Evolutionary conservation across 2,113 vertebrate genomes (phyloP).

Genomic region (Pelodiscus sinensis): DNA sequence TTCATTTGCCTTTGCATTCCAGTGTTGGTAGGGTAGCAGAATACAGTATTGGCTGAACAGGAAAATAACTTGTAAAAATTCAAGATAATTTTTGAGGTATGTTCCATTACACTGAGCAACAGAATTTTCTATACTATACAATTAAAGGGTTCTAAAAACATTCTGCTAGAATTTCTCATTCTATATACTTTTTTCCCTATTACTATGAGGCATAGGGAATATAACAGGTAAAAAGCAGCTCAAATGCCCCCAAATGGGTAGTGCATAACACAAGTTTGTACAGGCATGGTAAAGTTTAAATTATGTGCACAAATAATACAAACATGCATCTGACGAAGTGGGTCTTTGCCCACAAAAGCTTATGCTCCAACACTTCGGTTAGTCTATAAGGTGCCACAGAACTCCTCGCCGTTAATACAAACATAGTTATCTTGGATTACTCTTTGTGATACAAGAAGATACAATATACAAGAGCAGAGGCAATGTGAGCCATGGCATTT

Average conservation of each 20-base stretch:
- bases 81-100: not conserved
- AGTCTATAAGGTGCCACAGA: no score
- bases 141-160: not conserved
- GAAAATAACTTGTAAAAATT: not conserved
- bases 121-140: not conserved
- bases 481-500: not conserved
- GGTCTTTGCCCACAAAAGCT: no score
- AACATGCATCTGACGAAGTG: no score
- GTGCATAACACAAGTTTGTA: no score
- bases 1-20: not conserved
- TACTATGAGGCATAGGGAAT: not conserved
- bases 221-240: not conserved
- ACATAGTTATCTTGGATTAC: not conserved
- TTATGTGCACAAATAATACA: not conserved
- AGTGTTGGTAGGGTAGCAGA: not conserved
- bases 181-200: not conserved
- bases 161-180: not conserved
- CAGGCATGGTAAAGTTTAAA: fast-evolving
- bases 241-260: not conserved
- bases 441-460: not conserved
- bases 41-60: fast-evolving
- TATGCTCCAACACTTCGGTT: no score
- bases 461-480: not conserved
- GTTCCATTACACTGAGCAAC: not conserved
- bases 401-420: no score